A percentile compares a stretch with the other conserved stretches of the same genome.
These are phyloP conservation scores for Leucophenga varia DNA, from an alignment of 1,140 invertebrate genomes.

Conservation along the genomic window DNA sequence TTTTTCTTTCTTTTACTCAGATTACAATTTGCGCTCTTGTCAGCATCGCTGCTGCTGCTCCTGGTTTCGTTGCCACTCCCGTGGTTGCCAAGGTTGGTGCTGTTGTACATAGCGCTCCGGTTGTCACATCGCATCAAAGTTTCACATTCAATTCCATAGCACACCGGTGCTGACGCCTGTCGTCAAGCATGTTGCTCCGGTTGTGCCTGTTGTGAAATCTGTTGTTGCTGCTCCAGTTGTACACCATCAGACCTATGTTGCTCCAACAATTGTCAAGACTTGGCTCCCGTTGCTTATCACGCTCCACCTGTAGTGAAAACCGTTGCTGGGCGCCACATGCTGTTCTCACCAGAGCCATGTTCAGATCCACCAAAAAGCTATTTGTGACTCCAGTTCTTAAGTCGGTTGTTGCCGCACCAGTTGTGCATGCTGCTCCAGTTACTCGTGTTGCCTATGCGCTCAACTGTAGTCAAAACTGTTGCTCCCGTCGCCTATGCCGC, in stretches of 20 bases:
- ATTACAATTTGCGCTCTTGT: conserved; percentile 39
- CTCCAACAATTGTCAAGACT: conserved; percentile 27
- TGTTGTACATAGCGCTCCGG: conserved; percentile 33
- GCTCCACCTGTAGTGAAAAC: conserved; percentile 27
- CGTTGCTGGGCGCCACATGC: no score
- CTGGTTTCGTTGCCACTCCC: conserved; percentile 36
- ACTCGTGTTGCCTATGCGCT: no score
- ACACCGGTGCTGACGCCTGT: conserved; percentile 39
- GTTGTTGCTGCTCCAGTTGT: conserved; percentile 37
- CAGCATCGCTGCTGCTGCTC: conserved; percentile 37
- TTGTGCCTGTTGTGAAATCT: conserved; percentile 36
- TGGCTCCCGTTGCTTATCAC: conserved; percentile 28
- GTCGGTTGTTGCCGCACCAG: no score
- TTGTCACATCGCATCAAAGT: conserved; percentile 58
- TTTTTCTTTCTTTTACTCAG: conserved; percentile 8
- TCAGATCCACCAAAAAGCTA: no score
- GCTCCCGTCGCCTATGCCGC: conserved; percentile 18
- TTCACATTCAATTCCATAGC: conserved; percentile 44
- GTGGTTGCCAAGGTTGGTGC: conserved; percentile 36
- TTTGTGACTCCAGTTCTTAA: no score
- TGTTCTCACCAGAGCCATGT: no score
- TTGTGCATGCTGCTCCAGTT: no score
- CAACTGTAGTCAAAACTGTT: conserved; percentile 11
- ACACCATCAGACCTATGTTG: conserved; percentile 18
- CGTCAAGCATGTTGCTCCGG: conserved; percentile 28